Conservation (phyloP, 2,113 vertebrate species). For the Amphilophus citrinellus region DNA sequence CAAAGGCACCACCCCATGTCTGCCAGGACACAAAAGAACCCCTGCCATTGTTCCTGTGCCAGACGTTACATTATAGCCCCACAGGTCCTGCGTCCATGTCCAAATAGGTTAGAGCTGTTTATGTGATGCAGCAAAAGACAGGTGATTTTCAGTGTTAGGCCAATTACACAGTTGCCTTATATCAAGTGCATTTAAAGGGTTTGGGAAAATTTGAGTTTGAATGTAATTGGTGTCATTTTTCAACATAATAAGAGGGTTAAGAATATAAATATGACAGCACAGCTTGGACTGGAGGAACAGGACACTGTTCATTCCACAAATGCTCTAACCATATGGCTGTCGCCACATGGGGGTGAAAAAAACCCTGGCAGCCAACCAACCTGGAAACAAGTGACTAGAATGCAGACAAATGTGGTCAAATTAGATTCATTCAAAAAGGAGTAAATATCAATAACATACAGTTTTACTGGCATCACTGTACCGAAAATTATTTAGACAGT, state of each 20-base stretch:
- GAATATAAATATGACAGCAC: slow-evolving; percentile 3
- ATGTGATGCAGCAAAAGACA: neutral
- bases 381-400: neutral
- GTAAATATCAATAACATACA: neutral
- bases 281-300: neutral
- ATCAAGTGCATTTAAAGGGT: neutral
- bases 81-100: neutral
- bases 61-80: neutral
- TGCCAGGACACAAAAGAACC: neutral
- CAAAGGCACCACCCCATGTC: neutral
- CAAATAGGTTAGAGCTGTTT: neutral
- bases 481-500: neutral
- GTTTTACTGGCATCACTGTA: neutral
- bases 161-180: no score
- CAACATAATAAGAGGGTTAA: neutral
- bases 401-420: neutral
- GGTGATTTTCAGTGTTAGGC: neutral
- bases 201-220: neutral
- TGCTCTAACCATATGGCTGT: slow-evolving; percentile 45
- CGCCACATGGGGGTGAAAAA: slow-evolving; percentile 32
- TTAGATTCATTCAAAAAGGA: neutral
- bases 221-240: neutral
- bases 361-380: slow-evolving; percentile 40
- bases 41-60: neutral
- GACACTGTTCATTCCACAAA: slow-evolving; percentile 27